Percentiles rank a stretch among this genome's conserved stretches.
Conservation (phyloP, 1,140 invertebrate genomes). For the Pogonus chalceus region DNA sequence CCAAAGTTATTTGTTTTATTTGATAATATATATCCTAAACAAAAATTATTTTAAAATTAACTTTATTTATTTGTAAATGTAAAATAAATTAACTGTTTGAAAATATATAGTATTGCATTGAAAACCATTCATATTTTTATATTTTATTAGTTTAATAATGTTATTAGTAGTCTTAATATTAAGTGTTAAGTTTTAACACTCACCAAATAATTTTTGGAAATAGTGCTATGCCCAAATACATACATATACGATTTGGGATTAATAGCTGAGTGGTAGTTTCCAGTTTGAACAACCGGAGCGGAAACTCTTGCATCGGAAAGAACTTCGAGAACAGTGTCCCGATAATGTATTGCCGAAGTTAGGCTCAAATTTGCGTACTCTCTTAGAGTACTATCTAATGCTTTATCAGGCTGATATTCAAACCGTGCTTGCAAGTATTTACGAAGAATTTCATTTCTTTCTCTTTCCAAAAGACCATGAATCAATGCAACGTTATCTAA, state of each 20-base stretch:
- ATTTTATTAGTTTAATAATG: no score
- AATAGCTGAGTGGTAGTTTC: slow-evolving; percentile 60
- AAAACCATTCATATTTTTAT: no score
- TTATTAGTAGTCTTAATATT: no score
- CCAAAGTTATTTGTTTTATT: no score
- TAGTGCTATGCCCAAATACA: slow-evolving; percentile 74
- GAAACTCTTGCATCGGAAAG: slow-evolving; percentile 77
- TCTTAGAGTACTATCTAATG: slow-evolving; percentile 52
- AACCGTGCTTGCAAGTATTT: slow-evolving; percentile 60
- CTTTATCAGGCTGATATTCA: slow-evolving; percentile 49
- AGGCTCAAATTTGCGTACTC: slow-evolving; percentile 56
- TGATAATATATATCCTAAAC: no score
- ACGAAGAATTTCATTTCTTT: slow-evolving; percentile 66
- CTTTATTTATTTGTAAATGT: no score
- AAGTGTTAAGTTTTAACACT: slow-evolving; percentile 29
- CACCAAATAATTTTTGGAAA: slow-evolving; percentile 59
- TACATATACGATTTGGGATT: slow-evolving; percentile 78
- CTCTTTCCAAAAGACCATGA: slow-evolving; percentile 66
- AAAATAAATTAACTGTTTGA: no score
- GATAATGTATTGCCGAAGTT: slow-evolving; percentile 35
- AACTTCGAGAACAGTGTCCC: slow-evolving; percentile 76
- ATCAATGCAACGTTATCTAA: slow-evolving; percentile 65
- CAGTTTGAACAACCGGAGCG: slow-evolving; percentile 60
- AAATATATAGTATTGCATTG: slow-evolving; percentile 2
- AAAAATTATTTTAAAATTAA: no score